A percentile compares a stretch with the other conserved stretches of the same genome.
phyloP scores from a whole-genome alignment of 2,888 invertebrate species.

The Terebella lapidaria region DNA sequence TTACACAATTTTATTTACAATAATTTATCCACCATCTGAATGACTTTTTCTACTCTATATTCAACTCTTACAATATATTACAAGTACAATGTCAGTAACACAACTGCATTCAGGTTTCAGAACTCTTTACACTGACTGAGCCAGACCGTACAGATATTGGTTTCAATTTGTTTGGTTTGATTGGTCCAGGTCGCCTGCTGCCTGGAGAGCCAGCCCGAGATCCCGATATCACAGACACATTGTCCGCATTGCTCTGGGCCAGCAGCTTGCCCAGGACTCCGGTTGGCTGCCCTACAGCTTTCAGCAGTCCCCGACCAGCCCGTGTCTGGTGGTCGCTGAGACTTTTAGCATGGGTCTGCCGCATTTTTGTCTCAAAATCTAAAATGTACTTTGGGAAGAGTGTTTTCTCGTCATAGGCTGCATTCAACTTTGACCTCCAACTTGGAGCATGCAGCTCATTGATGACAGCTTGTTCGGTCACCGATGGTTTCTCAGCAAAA shows the following conservation, averaged over 20 bases:
- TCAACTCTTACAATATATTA: no score
- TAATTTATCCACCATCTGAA: no score
- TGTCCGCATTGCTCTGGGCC: neutral
- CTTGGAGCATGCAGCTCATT: conserved; percentile 12
- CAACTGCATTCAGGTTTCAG: no score
- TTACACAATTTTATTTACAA: no score
- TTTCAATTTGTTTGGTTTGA: conserved; percentile 1
- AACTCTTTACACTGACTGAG: neutral
- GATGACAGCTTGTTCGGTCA: neutral
- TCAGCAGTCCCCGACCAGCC: neutral
- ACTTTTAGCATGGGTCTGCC: conserved; percentile 19
- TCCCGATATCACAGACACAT: neutral
- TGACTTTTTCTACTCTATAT: no score
- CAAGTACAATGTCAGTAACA: no score
- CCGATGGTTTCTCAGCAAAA: conserved; percentile 31
- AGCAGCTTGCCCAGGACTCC: neutral
- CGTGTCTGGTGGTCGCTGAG: neutral
- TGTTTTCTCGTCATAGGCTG: conserved; percentile 51
- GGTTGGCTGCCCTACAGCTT: neutral
- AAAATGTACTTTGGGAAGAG: conserved; percentile 51
- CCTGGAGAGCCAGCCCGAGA: neutral
- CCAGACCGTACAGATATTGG: neutral
- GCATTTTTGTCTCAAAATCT: conserved; percentile 49
- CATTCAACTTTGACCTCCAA: conserved; percentile 46
- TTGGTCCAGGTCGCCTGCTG: neutral